Percentiles rank a stretch among this genome's conserved stretches.
phyloP scores from a whole-genome alignment of 2,888 invertebrate species.

The Tipula confusa region DNA sequence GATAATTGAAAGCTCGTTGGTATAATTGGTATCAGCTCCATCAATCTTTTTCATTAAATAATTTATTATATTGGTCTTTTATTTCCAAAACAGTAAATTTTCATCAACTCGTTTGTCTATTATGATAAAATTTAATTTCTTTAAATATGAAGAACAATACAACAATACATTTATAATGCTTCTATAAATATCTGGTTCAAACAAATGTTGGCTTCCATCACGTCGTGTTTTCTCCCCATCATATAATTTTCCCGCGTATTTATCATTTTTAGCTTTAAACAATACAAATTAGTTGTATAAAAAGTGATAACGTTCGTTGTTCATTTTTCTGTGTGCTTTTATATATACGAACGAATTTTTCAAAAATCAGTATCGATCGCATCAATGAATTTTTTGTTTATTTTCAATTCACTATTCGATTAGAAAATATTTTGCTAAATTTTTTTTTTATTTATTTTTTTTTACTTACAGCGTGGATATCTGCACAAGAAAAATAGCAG shows the following conservation, averaged over 20 bases:
- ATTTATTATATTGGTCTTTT: neutral
- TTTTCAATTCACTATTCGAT: neutral
- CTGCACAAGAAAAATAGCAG: slow-evolving; percentile 80
- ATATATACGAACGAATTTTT: neutral
- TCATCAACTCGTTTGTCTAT: neutral
- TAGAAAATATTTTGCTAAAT: neutral
- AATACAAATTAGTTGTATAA: neutral
- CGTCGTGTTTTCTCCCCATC: neutral
- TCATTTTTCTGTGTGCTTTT: neutral
- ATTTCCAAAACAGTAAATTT: neutral
- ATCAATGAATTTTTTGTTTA: neutral
- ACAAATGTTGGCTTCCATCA: neutral
- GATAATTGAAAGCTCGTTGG: no score
- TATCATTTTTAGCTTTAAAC: neutral
- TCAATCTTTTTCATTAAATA: no score
- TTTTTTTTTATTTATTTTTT: slow-evolving; percentile 28
- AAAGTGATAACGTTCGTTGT: neutral
- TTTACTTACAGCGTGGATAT: slow-evolving; percentile 62
- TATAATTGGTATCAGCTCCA: no score
- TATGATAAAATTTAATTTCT: neutral
- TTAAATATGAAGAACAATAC: neutral
- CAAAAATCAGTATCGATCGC: neutral
- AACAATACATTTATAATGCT: neutral
- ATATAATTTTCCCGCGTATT: neutral
- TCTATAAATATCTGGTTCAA: neutral